These are phyloP conservation scores for Tapera naevia DNA, from an alignment of 2,797 vertebrate genomes.

Conservation along the genomic window DNA sequence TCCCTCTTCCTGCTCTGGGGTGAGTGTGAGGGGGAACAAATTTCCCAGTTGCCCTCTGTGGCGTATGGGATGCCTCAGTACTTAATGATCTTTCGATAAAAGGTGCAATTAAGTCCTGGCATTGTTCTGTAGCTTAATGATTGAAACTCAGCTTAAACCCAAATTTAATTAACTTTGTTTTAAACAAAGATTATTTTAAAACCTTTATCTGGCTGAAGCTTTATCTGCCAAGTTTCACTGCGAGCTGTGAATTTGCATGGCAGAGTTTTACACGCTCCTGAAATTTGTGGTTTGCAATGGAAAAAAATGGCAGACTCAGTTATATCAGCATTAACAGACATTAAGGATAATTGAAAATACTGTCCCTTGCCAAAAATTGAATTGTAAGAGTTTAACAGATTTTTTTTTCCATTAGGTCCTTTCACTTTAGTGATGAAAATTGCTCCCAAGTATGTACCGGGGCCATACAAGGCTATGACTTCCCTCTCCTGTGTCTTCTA, in stretches of 20 bases:
- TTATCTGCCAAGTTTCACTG: background rate
- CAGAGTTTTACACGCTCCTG: background rate
- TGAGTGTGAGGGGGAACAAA: rapidly evolving
- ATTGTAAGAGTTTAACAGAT: background rate
- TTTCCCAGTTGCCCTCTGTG: rapidly evolving
- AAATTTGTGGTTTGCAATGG: background rate
- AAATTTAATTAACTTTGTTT: conserved; percentile 18
- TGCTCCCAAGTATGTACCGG: background rate
- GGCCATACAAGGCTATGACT: background rate
- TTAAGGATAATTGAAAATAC: background rate
- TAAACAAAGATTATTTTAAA: conserved; percentile 28
- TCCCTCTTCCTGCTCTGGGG: background rate
- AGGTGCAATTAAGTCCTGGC: background rate
- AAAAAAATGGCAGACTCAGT: background rate
- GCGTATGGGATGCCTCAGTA: background rate
- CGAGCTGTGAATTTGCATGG: background rate
- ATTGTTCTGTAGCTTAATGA: background rate
- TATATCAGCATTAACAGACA: background rate
- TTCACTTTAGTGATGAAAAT: background rate
- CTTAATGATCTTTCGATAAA: background rate
- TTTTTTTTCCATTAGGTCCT: background rate
- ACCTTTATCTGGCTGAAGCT: background rate
- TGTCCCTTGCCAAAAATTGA: background rate
- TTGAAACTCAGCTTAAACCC: background rate
- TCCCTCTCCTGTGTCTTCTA: background rate